Base-by-base conservation (phyloP, 2,113 vertebrate species). In the Cyprinodon tularosa region DNA sequence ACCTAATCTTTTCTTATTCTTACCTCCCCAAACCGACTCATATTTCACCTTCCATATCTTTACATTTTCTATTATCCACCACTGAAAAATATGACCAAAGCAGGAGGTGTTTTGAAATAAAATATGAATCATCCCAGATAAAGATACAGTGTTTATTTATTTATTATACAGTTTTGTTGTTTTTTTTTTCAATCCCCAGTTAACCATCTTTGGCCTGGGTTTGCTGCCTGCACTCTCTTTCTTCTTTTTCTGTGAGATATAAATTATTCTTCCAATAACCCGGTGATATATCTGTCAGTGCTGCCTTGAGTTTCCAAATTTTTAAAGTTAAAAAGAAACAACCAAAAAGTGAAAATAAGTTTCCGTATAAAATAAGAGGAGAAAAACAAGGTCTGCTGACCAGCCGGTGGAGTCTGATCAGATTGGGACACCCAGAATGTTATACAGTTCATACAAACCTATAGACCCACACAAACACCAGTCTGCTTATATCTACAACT, bases 1-100 rank as follows among this genome's bases (percentile, higher is more conserved):
- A 84, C 40, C 90, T 93, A 90, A 93, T 93, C 93, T 93, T 92
- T 91, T 89, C 88, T 89, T 90, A 89, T 91, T 91, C 91, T 91
- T 90, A 92, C 89, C 90, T 89, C 84, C 89, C 86, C 84, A 90
- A 91, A 92, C 88, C 77, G 72, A 80, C 89, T 91, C 93, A 93
- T 94, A 94, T 93, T 94, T 94, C 93, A 94, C 88, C 70, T 53
- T 38, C 88, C 81, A 67, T 93, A 91, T 90, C 92, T 92, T 93
- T 92, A 90, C 89, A 93, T 93, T 92, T 93, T 94, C 92, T 92
- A 94, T 94, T 94, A 94, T 93, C 90, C 91, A 42, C 85, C 29
- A 72, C 83, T 91, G 92, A 93, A 93, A 91, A 93, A 93, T 91
- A 91, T 88, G 88, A 88, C 89, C 86, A 87, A 80, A 75, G 86